Conservation (phyloP, 2,113 vertebrate species). For the Nematolebias whitei region DNA sequence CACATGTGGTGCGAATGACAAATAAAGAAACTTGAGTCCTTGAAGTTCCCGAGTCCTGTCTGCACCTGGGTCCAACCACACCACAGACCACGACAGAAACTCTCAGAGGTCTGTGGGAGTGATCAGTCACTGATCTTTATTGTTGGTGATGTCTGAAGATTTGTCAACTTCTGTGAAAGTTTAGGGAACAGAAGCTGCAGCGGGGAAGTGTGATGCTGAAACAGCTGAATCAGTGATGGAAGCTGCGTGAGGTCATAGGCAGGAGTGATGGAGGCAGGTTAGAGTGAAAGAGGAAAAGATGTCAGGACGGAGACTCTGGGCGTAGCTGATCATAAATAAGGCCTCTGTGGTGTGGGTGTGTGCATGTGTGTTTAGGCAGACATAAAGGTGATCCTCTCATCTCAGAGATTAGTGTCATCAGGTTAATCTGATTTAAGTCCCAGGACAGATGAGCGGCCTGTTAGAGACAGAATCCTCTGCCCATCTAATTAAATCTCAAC, state of each 20-base stretch:
- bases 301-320: constrained; percentile 10
- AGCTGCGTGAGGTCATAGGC: constrained; percentile 15
- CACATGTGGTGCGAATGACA: too few species aligned
- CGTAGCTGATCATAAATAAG: constrained; percentile 14
- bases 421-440: constrained; percentile 69
- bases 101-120: constrained; percentile 17
- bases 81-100: too few species aligned
- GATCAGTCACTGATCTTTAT: constrained; percentile 5
- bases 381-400: constrained; percentile 62
- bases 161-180: constrained; percentile 21
- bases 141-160: constrained; percentile 39
- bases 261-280: not conserved
- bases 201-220: constrained; percentile 26
- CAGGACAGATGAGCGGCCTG: constrained; percentile 55
- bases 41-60: too few species aligned
- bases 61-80: too few species aligned
- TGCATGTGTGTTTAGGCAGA: constrained; percentile 19
- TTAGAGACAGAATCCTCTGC: not conserved
- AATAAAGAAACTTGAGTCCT: too few species aligned
- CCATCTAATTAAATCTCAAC: constrained; percentile 3
- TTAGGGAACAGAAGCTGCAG: constrained; percentile 9
- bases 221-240: constrained; percentile 27
- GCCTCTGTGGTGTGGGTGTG: not conserved
- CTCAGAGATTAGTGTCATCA: constrained; percentile 70
- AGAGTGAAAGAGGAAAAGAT: constrained; percentile 6